Conservation (phyloP, 2,113 vertebrate genomes). For the Lanius ludovicianus region DNA sequence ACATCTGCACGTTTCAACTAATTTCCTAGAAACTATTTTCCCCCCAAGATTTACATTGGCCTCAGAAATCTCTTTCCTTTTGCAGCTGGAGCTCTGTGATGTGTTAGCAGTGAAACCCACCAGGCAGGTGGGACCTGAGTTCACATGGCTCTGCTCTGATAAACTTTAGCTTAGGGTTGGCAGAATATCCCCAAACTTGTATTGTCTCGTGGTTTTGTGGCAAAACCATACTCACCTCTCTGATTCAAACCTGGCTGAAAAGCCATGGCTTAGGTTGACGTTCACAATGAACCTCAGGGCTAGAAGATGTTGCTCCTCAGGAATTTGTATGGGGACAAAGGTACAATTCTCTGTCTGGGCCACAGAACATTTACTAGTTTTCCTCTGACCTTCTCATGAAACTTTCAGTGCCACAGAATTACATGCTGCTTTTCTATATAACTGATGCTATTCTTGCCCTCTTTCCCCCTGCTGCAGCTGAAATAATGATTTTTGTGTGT, state of each 20-base stretch:
- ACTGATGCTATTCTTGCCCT: neutral
- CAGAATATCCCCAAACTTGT: neutral
- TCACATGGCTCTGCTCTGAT: neutral
- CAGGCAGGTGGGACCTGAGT: neutral
- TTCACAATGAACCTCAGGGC: neutral
- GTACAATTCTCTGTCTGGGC: neutral
- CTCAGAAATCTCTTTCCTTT: neutral
- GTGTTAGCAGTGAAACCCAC: neutral
- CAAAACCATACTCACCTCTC: neutral
- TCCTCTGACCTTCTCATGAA: neutral
- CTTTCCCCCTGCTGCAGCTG: neutral
- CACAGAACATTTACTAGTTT: neutral
- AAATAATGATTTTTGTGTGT: neutral
- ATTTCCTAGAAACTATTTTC: slow-evolving; percentile 36
- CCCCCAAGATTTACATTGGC: slow-evolving; percentile 5
- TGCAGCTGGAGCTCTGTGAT: neutral
- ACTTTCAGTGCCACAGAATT: neutral
- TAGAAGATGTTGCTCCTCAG: neutral
- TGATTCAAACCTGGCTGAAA: neutral
- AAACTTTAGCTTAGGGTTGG: neutral
- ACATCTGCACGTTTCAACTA: slow-evolving; percentile 29
- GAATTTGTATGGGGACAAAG: neutral
- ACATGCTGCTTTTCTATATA: neutral
- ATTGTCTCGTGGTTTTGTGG: neutral
- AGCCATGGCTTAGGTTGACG: neutral